Percentiles rank a stretch among this genome's conserved stretches.
These are phyloP conservation scores for Mormyrus proboscirostris DNA, from an alignment of 2,797 vertebrate genomes.

Conservation along the genomic window DNA sequence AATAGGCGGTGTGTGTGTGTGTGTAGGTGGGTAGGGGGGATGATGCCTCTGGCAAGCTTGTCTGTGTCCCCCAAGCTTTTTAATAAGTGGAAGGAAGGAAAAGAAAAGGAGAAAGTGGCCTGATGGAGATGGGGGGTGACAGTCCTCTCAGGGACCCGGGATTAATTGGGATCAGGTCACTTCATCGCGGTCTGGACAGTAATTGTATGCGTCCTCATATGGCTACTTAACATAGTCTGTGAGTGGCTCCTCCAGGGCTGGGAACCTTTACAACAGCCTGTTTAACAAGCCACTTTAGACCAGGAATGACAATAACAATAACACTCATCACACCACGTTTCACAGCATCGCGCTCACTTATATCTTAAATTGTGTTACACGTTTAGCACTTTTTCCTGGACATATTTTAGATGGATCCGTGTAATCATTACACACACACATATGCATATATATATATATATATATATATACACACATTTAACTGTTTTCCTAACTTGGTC, in stretches of 20 bases:
- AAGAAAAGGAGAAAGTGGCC: conserved; percentile 47
- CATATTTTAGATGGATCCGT: not conserved
- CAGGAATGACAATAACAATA: not conserved
- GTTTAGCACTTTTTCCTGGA: not conserved
- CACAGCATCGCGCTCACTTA: not conserved
- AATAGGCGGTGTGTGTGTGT: conserved; percentile 43
- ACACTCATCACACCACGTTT: not conserved
- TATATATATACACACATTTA: not conserved
- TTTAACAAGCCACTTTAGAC: conserved; percentile 1
- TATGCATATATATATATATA: not conserved
- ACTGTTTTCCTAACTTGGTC: not conserved
- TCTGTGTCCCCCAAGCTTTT: conserved; percentile 49
- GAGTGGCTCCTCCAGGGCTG: conserved; percentile 2
- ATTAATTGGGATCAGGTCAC: conserved; percentile 95
- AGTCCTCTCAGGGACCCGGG: conserved; percentile 85
- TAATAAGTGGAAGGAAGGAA: conserved; percentile 61
- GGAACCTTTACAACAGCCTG: conserved; percentile 31
- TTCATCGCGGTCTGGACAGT: conserved; percentile 72
- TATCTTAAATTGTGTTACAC: not conserved
- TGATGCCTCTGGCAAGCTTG: conserved; percentile 50
- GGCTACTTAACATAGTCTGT: conserved; percentile 68
- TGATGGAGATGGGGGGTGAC: conserved; percentile 85
- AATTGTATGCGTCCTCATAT: conserved; percentile 70
- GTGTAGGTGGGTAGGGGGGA: conserved; percentile 40
- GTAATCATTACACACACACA: not conserved